A percentile compares a stretch with the other conserved stretches of the same genome.
Conservation (phyloP, 2,888 invertebrate species). For the Seladonia tumulorum region DNA sequence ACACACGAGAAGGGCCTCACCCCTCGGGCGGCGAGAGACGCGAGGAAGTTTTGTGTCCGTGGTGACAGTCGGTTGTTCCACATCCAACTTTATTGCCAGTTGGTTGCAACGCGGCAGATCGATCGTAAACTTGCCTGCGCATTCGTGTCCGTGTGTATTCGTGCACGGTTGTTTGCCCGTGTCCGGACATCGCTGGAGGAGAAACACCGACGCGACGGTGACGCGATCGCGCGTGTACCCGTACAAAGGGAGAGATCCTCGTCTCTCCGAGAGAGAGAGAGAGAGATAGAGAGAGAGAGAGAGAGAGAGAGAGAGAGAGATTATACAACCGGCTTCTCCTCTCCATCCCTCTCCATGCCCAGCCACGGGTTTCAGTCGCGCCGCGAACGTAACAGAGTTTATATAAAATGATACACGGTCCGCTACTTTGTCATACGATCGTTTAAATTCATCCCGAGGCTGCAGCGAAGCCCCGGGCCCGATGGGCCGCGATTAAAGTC, state of each 20-base stretch:
- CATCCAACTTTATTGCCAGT: conserved; percentile 73
- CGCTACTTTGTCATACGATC: conserved; percentile 72
- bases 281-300: too few relatives aligned
- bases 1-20: neutral
- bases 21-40: neutral
- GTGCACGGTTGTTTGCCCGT: conserved; percentile 16
- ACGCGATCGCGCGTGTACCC: conserved; percentile 22
- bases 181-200: conserved; percentile 15
- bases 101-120: conserved; percentile 71
- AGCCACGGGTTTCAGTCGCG: neutral
- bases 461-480: conserved; percentile 14
- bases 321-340: conserved; percentile 54
- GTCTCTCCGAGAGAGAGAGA: conserved; percentile 49
- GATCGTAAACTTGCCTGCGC: conserved; percentile 67
- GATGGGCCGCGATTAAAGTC: conserved; percentile 67
- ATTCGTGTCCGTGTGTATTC: conserved; percentile 35
- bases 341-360: neutral
- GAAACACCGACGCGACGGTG: conserved; percentile 7
- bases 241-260: conserved; percentile 9
- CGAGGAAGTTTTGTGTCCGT: conserved; percentile 64
- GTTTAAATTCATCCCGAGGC: conserved; percentile 68
- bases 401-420: conserved; percentile 72
- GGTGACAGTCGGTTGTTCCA: conserved; percentile 72
- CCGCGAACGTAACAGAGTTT: conserved; percentile 65
- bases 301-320: conserved; percentile 56